Base-by-base conservation (phyloP, 2,797 vertebrate species). In the Podarcis siculus region DNA sequence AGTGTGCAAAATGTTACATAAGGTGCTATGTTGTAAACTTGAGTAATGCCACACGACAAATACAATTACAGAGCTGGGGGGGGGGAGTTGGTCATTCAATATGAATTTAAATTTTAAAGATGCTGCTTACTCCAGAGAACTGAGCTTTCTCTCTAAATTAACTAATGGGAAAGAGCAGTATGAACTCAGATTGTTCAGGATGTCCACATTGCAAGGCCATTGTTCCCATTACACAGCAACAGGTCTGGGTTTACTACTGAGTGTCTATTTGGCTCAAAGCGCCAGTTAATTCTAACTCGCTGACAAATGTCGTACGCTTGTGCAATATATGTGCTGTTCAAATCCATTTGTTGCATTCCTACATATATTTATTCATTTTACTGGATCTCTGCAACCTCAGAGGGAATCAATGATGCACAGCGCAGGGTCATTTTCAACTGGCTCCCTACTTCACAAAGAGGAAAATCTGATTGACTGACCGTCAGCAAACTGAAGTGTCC, bases 401-500 rank as follows among this genome's bases (percentile, higher is more conserved):
- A n/a, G 8, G 3, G 71, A 23, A 49, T 30, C 39, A 27, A 39
- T 25, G 39, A 3, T 77, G 32, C 30, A 72, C 69, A 72, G 69
- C 1, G 8, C 39, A 76, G 1, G 45, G 32, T 25, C 21, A 4
- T 10, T 61, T 6, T 17, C 5, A 25, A 37, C 25, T 67, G 4
- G n/a, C 23, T 10, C 19, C 10, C 32, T 79, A n/a, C 0, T 80
- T 72, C 49, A 9, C n/a, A 49, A 67, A 42, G 10, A 25, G 12
- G 30, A 73, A 66, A 75, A n/a, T 69, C n/a, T 45, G 23, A 58
- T 25, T 13, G 30, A 97, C 96, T 97, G 79, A 97, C 97, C 97
- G 1, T 97, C 96, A 83, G 91, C 91, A 91, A 99, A 98, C 92
- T 94, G 97, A 4, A 99, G 95, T 0, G 97, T 98, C 69, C 96